Evolutionary conservation across 2,888 invertebrate genomes (phyloP).

Genomic region (Villa cingulata): DNA sequence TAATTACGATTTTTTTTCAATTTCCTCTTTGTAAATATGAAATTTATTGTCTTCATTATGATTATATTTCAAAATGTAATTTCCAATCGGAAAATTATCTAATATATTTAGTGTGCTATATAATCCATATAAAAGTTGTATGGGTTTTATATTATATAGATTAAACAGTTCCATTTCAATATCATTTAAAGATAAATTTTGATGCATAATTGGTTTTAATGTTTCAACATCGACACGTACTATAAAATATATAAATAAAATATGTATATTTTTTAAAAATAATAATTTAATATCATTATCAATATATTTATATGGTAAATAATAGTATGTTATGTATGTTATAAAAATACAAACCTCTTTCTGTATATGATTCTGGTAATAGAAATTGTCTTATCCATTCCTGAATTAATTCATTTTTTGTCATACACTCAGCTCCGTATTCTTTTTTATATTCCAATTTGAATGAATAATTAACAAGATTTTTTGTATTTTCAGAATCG

Average conservation of each 20-base stretch:
- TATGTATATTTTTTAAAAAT: no score
- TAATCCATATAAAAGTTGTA: constrained; percentile 1
- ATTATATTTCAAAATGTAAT: constrained; percentile 10
- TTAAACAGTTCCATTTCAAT: constrained; percentile 9
- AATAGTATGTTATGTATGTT: not conserved
- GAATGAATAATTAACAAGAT: constrained; percentile 12
- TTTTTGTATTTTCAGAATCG: no score
- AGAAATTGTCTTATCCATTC: constrained; percentile 18
- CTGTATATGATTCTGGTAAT: constrained; percentile 13
- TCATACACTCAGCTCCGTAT: constrained; percentile 18
- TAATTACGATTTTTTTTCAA: not conserved
- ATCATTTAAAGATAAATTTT: constrained; percentile 3
- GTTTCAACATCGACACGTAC: constrained; percentile 8
- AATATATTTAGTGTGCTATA: constrained; percentile 2
- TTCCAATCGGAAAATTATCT: constrained; percentile 8
- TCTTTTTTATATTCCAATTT: constrained; percentile 20
- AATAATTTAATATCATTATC: no score
- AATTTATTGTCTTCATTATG: constrained; percentile 5
- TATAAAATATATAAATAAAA: not conserved
- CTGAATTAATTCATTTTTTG: constrained; percentile 14
- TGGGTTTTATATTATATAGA: constrained; percentile 4
- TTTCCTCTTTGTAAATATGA: constrained; percentile 6
- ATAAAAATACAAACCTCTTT: constrained; percentile 13
- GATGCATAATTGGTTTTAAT: constrained; percentile 1
- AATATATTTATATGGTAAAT: not conserved